phyloP scores from a whole-genome alignment of 2,888 invertebrate genomes.

The Agrilus cyanescens region DNA sequence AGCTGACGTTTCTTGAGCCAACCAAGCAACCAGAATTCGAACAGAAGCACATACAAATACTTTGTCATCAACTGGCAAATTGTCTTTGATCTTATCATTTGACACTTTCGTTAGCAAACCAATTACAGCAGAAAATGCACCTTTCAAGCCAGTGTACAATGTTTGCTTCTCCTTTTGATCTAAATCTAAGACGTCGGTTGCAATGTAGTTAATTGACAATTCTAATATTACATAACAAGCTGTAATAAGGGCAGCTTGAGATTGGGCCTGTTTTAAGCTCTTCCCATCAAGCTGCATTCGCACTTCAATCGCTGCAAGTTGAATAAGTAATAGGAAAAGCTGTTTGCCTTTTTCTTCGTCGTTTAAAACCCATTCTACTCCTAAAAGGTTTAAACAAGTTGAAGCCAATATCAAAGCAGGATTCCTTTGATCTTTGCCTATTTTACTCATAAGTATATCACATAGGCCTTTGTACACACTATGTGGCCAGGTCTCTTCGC shows the following conservation, averaged over 20 bases:
- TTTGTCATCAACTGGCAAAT: constrained; percentile 56
- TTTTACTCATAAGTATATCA: constrained; percentile 77
- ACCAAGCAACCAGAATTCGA: constrained; percentile 75
- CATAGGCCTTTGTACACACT: constrained; percentile 70
- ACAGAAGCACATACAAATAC: constrained; percentile 76
- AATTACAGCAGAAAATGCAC: constrained; percentile 74
- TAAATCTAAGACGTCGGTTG: constrained; percentile 68
- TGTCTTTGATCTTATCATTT: constrained; percentile 61
- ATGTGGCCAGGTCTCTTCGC: constrained; percentile 67
- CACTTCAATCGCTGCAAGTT: constrained; percentile 83
- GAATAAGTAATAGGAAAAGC: constrained; percentile 69
- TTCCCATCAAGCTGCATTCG: constrained; percentile 88
- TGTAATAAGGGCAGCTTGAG: constrained; percentile 66
- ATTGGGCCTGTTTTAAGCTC: constrained; percentile 64
- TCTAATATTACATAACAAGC: constrained; percentile 76
- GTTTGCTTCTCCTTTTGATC: constrained; percentile 87
- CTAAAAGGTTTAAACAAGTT: constrained; percentile 65
- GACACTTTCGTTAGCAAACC: constrained; percentile 61
- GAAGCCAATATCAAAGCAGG: constrained; percentile 77
- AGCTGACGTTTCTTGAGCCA: constrained; percentile 82
- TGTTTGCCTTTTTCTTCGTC: constrained; percentile 72
- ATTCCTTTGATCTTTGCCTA: constrained; percentile 78
- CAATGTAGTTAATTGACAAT: constrained; percentile 65
- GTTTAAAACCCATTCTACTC: constrained; percentile 73
- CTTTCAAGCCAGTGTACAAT: constrained; percentile 79